These are phyloP conservation scores for Andrena camellia DNA, from an alignment of 2,888 invertebrate species.

Conservation along the genomic window DNA sequence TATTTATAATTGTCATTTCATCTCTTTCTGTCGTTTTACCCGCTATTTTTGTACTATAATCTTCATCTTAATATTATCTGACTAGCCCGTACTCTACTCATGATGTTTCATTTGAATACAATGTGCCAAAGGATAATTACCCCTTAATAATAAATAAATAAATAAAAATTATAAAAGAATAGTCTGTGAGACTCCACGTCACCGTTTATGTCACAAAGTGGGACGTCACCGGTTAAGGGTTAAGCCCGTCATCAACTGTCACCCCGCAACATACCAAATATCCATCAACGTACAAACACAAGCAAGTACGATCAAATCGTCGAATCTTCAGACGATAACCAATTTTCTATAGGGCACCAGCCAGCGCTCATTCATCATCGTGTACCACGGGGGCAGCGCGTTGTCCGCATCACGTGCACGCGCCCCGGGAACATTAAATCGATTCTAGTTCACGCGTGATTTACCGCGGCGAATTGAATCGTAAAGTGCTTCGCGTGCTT, in stretches of 20 bases:
- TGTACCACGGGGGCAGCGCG: conserved; percentile 47
- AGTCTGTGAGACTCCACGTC: too few species aligned
- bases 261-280: neutral
- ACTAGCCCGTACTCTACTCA: too few species aligned
- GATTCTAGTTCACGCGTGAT: conserved; percentile 63
- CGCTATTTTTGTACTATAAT: too few species aligned
- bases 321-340: conserved; percentile 45
- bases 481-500: conserved; percentile 45
- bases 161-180: too few species aligned
- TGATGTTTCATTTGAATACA: too few species aligned
- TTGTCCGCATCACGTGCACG: conserved; percentile 62
- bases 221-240: neutral
- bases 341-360: conserved; percentile 33
- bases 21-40: too few species aligned
- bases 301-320: conserved; percentile 15
- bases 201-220: too few species aligned
- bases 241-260: neutral
- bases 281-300: neutral
- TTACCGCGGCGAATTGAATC: conserved; percentile 61
- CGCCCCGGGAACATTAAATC: conserved; percentile 51
- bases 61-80: too few species aligned
- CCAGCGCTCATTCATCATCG: conserved; percentile 58
- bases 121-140: too few species aligned
- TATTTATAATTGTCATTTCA: too few species aligned
- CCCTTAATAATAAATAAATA: too few species aligned